A percentile compares a stretch with the other conserved stretches of the same genome.
phyloP scores from a whole-genome alignment of 2,797 vertebrate genomes.

The Clarias laeviceps region DNA sequence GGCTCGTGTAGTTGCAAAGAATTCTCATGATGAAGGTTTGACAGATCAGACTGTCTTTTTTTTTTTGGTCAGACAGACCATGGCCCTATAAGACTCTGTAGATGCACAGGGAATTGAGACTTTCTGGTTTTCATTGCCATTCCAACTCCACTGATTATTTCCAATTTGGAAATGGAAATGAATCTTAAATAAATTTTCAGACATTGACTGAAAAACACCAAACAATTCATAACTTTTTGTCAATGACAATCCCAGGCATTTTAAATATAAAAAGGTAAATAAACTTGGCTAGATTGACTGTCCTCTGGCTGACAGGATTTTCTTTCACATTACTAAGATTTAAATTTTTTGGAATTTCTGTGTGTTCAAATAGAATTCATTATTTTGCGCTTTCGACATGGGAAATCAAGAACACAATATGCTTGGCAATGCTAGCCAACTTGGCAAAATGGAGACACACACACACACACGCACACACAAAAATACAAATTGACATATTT shows the following conservation, averaged over 20 bases:
- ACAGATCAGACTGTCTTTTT: background rate
- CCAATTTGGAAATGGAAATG: background rate
- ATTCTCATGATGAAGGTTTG: background rate
- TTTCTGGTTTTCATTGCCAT: background rate
- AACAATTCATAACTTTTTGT: background rate
- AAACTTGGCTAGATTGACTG: background rate
- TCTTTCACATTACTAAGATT: background rate
- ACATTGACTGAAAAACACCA: background rate
- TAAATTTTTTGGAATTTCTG: background rate
- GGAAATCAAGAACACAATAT: conserved; percentile 1
- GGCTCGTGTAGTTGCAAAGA: background rate
- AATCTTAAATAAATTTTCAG: background rate
- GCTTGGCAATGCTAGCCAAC: background rate
- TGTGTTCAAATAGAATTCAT: background rate
- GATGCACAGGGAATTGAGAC: conserved; percentile 15
- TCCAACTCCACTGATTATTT: background rate
- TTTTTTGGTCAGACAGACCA: conserved; percentile 15
- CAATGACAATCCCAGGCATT: background rate
- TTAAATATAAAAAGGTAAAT: conserved; percentile 8
- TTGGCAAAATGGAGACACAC: background rate
- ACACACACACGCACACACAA: no score
- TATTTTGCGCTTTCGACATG: conserved; percentile 11
- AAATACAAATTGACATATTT: no score
- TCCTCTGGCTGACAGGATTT: background rate
- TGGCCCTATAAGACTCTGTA: background rate